These are phyloP conservation scores for Oligia latruncula DNA, from an alignment of 2,888 invertebrate genomes.

Conservation along the genomic window DNA sequence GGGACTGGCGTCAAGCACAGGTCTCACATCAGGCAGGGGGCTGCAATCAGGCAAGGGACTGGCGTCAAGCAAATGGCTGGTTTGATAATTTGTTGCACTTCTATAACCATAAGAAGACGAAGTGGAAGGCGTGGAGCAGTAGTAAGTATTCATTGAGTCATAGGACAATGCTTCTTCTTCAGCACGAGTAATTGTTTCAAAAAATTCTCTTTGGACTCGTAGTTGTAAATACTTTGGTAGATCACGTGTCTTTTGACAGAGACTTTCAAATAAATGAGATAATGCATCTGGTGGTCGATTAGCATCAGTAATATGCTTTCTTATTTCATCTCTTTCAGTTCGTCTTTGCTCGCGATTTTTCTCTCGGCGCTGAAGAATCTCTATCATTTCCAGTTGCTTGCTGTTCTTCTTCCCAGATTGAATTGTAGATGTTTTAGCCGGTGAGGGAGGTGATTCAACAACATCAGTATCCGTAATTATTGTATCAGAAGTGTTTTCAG, in stretches of 20 bases:
- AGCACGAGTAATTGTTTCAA: conserved; percentile 63
- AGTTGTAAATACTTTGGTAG: conserved; percentile 69
- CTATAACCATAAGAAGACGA: conserved; percentile 36
- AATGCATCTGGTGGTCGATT: conserved; percentile 60
- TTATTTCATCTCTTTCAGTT: conserved; percentile 47
- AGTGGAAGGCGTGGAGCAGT: conserved; percentile 33
- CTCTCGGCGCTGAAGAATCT: conserved; percentile 36
- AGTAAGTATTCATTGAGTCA: conserved; percentile 43
- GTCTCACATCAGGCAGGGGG: no score
- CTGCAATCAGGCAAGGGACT: conserved; percentile 4
- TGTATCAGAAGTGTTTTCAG: conserved; percentile 32
- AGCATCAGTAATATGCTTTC: conserved; percentile 38
- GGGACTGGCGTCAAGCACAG: conserved; percentile 20
- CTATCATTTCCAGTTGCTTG: conserved; percentile 36
- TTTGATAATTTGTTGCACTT: conserved; percentile 38
- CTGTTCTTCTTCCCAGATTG: conserved; percentile 41
- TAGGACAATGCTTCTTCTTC: conserved; percentile 63
- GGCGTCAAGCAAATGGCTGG: no score
- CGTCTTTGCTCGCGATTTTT: conserved; percentile 48
- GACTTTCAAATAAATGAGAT: conserved; percentile 65
- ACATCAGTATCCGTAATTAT: conserved; percentile 35
- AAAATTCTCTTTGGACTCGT: conserved; percentile 70
- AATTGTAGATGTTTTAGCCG: conserved; percentile 29
- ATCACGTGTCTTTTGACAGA: conserved; percentile 68
- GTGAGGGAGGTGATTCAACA: conserved; percentile 37